Conservation (phyloP, 2,797 vertebrate species). For the Ctenosaura bakeri region DNA sequence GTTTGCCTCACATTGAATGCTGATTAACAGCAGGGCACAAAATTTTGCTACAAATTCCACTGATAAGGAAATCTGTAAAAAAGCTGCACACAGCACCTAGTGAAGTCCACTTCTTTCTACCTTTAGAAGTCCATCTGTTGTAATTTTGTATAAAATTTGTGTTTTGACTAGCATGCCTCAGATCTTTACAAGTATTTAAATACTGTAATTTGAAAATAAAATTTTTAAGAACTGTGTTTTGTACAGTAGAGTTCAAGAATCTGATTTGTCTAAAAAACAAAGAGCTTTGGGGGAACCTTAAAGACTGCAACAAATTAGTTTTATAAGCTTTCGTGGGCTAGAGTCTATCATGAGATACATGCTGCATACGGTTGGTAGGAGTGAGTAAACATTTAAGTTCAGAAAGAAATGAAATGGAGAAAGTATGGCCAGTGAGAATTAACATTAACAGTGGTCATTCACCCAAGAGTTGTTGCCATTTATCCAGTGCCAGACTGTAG, state of each 20-base stretch:
- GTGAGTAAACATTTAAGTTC: background rate
- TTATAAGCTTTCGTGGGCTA: background rate
- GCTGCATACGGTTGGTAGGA: background rate
- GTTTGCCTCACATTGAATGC: constrained; percentile 92
- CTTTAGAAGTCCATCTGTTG: background rate
- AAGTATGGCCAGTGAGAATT: background rate
- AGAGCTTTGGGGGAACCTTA: background rate
- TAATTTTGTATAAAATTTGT: background rate
- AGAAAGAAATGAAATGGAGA: background rate
- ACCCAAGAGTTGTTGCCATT: background rate
- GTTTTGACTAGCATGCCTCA: background rate
- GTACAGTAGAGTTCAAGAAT: background rate
- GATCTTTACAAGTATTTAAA: background rate
- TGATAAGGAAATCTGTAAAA: constrained; percentile 63
- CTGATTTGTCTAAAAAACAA: no score
- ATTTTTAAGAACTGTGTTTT: background rate
- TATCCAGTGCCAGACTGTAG: background rate
- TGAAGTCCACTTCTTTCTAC: background rate
- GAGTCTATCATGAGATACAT: background rate
- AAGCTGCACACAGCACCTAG: no score
- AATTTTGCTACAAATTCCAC: background rate
- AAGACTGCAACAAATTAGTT: background rate
- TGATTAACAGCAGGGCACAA: constrained; percentile 80
- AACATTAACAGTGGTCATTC: background rate
- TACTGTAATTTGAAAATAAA: constrained; percentile 14